A percentile compares a stretch with the other conserved stretches of the same genome.
These are phyloP conservation scores for Phyllotis vaccarum DNA, from an alignment of 2,797 vertebrate species.

Conservation along the genomic window DNA sequence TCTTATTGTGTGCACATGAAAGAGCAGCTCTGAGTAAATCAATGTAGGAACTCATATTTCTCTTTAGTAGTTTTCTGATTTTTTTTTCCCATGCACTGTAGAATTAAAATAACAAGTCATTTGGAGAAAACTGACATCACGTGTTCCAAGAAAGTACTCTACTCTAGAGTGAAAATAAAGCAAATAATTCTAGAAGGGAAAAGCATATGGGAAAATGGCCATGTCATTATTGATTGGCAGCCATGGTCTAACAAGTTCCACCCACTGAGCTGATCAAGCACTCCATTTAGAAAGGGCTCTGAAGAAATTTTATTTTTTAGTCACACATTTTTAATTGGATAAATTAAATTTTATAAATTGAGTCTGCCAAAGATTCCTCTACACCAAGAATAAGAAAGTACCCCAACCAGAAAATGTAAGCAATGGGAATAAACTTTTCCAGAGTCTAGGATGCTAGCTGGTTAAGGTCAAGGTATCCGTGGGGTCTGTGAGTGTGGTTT, in stretches of 20 bases:
- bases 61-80: constrained; percentile 29
- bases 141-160: constrained; percentile 8
- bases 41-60: background rate
- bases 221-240: background rate
- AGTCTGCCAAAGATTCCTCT: background rate
- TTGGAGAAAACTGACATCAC: constrained; percentile 15
- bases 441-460: background rate
- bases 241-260: background rate
- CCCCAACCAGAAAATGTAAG: background rate
- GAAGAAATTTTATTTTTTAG: background rate
- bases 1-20: constrained; percentile 24
- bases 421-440: background rate
- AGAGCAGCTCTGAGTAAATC: constrained; percentile 31
- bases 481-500: background rate
- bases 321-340: background rate
- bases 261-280: background rate
- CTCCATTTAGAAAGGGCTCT: background rate
- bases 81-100: background rate
- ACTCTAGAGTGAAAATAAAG: background rate
- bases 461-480: background rate
- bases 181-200: constrained; percentile 20
- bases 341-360: background rate
- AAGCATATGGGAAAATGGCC: background rate
- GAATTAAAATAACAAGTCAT: constrained; percentile 60
- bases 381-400: constrained; percentile 1